phyloP scores from a whole-genome alignment of 92 coral and sea anemone species.

The Galaxea fascicularis region DNA sequence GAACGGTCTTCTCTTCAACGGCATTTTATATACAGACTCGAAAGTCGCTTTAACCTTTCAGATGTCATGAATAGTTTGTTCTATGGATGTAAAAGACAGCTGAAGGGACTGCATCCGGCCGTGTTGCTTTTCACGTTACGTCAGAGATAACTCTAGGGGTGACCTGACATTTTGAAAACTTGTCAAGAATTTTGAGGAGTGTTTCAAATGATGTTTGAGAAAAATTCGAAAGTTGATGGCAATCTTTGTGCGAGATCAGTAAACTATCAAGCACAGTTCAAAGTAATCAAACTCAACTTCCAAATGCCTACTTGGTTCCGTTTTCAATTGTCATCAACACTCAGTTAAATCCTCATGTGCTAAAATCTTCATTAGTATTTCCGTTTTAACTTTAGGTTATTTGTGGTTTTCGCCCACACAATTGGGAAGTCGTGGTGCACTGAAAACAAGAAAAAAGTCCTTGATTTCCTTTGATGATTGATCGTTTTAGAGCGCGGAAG shows the following conservation, averaged over 20 bases:
- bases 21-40: no score
- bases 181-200: no score
- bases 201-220: neutral
- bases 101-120: neutral
- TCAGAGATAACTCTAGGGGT: neutral
- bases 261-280: no score
- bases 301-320: neutral
- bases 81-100: neutral
- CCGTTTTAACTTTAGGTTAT: neutral
- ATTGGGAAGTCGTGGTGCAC: conserved; percentile 8
- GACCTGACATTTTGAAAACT: neutral
- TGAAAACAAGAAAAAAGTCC: neutral
- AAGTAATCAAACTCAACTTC: no score
- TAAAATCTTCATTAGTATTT: conserved; percentile 13
- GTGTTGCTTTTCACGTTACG: neutral
- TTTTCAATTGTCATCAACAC: neutral
- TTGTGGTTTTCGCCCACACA: conserved; percentile 21
- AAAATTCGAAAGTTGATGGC: neutral
- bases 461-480: neutral
- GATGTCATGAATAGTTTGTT: neutral
- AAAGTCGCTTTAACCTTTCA: no score
- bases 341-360: conserved; percentile 3
- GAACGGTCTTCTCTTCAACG: no score
- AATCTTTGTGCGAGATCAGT: neutral
- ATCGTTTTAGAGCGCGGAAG: no score